A percentile compares a stretch with the other conserved stretches of the same genome.
Evolutionary conservation across 2,113 vertebrate species (phyloP).

Genomic region (Turdus rufiventris): DNA sequence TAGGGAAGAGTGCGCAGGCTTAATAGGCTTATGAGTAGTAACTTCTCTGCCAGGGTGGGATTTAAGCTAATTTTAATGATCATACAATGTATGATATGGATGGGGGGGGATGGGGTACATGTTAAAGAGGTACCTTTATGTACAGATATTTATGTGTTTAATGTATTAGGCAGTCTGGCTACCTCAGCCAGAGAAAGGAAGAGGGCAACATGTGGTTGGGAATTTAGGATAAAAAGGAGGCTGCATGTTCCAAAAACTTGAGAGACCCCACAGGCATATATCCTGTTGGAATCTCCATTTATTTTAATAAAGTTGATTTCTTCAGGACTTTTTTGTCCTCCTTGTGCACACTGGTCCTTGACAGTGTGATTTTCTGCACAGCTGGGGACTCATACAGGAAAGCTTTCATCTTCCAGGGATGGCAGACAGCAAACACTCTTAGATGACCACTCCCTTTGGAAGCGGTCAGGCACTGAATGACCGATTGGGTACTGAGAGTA

Average conservation of each 20-base stretch:
- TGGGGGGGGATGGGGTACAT: no score
- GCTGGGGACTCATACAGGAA: not conserved
- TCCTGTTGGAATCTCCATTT: not conserved
- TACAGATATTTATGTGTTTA: no score
- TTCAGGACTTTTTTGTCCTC: not conserved
- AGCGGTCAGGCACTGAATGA: fast-evolving
- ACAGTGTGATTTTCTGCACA: not conserved
- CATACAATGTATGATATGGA: no score
- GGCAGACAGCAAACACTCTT: not conserved
- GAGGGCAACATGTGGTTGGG: not conserved
- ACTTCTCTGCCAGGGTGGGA: not conserved
- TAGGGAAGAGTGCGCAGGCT: not conserved
- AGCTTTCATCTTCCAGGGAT: not conserved
- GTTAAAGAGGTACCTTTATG: not conserved
- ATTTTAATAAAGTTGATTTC: not conserved
- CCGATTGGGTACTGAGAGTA: no score
- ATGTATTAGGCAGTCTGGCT: no score
- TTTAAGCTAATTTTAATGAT: not conserved
- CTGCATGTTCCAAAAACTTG: not conserved
- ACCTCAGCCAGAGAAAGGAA: not conserved
- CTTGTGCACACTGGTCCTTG: not conserved
- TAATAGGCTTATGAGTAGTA: not conserved
- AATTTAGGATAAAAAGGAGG: not conserved
- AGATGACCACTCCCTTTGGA: not conserved
- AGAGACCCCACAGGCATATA: not conserved